phyloP scores from a whole-genome alignment of 2,888 invertebrate genomes.

The Ectobius pallidus region DNA sequence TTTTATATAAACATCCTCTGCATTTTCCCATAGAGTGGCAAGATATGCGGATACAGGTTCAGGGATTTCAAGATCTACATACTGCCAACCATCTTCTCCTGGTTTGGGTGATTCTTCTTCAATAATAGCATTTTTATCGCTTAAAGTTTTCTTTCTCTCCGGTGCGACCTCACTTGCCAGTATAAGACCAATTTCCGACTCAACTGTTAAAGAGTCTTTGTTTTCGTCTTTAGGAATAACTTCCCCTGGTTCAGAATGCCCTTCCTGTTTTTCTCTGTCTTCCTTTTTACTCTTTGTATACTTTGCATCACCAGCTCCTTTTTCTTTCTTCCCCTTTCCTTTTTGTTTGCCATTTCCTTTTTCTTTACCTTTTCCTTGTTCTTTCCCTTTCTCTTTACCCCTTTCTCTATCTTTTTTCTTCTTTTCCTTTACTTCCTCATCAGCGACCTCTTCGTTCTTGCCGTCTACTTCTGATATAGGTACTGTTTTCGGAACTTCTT shows the following conservation, averaged over 20 bases:
- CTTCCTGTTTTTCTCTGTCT: neutral
- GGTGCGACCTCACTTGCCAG: no score
- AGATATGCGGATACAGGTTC: constrained; percentile 54
- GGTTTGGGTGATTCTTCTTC: constrained; percentile 45
- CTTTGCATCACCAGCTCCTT: neutral
- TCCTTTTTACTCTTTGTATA: neutral
- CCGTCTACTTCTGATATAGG: no score
- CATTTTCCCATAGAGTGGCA: constrained; percentile 60
- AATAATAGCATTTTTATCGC: no score
- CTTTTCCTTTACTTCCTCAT: neutral
- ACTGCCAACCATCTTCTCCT: constrained; percentile 51
- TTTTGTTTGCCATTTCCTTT: neutral
- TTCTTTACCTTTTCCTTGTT: constrained; percentile 22
- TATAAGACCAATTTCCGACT: no score
- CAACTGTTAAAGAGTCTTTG: no score
- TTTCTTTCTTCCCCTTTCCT: neutral
- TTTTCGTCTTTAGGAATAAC: neutral
- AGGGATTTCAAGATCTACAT: constrained; percentile 51
- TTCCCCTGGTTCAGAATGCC: neutral
- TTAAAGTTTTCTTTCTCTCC: no score
- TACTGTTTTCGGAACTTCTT: neutral
- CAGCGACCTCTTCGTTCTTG: no score
- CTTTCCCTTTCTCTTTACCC: constrained; percentile 17
- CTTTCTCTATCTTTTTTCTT: neutral
- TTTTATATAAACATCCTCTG: constrained; percentile 59